Percentiles rank a stretch among this genome's conserved stretches.
Evolutionary conservation across 2,797 vertebrate genomes (phyloP).

Genomic region (Lagorchestes hirsutus): DNA sequence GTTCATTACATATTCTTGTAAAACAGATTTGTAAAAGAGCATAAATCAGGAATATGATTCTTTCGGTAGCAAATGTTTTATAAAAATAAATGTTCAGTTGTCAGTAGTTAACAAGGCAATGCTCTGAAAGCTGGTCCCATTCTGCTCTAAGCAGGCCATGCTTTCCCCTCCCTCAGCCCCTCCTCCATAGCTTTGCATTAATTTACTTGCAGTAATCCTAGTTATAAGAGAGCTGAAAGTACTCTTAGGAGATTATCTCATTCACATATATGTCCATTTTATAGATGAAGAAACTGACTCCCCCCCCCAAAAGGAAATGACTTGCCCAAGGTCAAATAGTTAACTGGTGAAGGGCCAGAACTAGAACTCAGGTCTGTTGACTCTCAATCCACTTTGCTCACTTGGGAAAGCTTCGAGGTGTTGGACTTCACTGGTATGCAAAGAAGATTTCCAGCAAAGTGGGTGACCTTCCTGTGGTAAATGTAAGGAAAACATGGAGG

Average conservation of each 20-base stretch:
- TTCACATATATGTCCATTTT: background rate
- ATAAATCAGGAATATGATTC: background rate
- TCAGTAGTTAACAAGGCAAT: background rate
- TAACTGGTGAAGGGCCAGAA: background rate
- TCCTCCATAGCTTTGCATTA: background rate
- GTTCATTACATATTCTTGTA: conserved; percentile 1
- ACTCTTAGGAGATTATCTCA: background rate
- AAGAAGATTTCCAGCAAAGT: background rate
- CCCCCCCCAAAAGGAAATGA: background rate
- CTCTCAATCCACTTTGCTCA: background rate
- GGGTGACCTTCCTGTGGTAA: background rate
- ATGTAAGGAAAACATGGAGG: background rate
- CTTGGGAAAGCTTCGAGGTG: background rate
- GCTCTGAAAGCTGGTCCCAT: background rate
- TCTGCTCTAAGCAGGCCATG: background rate
- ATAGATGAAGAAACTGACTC: background rate
- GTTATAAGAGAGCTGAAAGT: background rate
- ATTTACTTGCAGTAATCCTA: background rate
- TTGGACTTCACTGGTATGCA: background rate
- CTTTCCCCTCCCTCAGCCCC: background rate
- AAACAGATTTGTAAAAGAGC: background rate
- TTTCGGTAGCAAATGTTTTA: background rate
- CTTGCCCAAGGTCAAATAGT: background rate
- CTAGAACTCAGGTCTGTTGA: background rate
- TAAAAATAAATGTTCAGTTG: conserved; percentile 2